Percentiles rank a stretch among this genome's conserved stretches.
phyloP scores from a whole-genome alignment of 2,113 vertebrate species.

The Sorex fumeus region DNA sequence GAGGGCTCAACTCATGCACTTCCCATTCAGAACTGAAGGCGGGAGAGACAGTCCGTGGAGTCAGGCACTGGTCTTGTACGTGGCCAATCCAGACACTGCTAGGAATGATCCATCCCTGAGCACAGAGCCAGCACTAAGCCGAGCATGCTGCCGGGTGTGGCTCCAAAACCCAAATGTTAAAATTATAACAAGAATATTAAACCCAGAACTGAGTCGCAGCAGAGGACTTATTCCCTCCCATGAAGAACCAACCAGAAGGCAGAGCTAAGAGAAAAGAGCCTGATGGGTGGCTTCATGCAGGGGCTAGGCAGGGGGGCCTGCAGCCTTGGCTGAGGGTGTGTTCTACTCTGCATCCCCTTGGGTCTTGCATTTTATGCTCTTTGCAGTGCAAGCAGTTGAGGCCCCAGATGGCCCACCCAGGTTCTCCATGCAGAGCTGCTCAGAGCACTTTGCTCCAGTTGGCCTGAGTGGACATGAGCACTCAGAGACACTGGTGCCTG shows the following conservation, averaged over 20 bases:
- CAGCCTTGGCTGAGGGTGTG: not conserved
- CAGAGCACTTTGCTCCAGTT: not conserved
- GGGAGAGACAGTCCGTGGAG: too few species aligned
- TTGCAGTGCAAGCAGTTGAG: not conserved
- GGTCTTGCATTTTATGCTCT: not conserved
- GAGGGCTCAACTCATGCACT: too few species aligned
- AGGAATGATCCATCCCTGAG: not conserved
- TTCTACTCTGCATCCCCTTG: not conserved
- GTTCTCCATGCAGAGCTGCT: not conserved
- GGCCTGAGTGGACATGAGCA: not conserved
- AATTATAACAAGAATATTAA: slow-evolving; percentile 64
- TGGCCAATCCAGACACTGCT: too few species aligned
- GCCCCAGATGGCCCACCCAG: not conserved
- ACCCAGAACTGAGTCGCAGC: slow-evolving; percentile 67
- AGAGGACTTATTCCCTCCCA: slow-evolving; percentile 66
- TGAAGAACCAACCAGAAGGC: slow-evolving; percentile 56
- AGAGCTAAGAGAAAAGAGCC: slow-evolving; percentile 68
- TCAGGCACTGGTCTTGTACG: too few species aligned
- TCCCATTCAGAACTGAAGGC: too few species aligned
- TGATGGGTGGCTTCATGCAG: not conserved
- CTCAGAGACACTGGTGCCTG: not conserved
- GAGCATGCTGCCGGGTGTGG: too few species aligned
- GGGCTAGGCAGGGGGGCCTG: accelerated
- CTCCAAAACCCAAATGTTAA: slow-evolving; percentile 2
- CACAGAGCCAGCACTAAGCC: slow-evolving; percentile 54